These are phyloP conservation scores for Atractosteus spatula DNA, from an alignment of 2,113 vertebrate species.

Conservation along the genomic window DNA sequence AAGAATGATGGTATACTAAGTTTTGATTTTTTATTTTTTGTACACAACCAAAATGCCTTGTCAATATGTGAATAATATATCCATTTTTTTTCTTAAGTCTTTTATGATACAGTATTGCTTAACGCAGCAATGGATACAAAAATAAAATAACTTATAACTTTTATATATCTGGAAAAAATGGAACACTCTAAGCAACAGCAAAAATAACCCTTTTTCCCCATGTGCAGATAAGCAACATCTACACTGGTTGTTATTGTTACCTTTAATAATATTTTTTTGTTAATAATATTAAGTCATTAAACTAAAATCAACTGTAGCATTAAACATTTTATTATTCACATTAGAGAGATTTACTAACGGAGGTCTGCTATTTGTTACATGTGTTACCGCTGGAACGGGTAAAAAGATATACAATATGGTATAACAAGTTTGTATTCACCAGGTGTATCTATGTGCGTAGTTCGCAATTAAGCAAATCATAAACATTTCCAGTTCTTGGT, in stretches of 20 bases:
- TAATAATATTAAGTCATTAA: conserved; percentile 36
- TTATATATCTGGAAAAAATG: conserved; percentile 51
- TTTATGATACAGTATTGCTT: conserved; percentile 42
- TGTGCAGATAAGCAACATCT: background rate
- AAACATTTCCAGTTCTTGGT: no score
- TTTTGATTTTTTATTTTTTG: background rate
- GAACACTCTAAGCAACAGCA: conserved; percentile 37
- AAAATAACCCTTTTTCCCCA: background rate
- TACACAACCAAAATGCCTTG: background rate
- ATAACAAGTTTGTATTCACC: no score
- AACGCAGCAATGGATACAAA: conserved; percentile 62
- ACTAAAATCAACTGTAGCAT: conserved; percentile 42
- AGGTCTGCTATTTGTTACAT: conserved; percentile 12
- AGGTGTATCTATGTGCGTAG: no score
- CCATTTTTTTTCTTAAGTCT: conserved; percentile 10
- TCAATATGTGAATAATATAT: conserved; percentile 5
- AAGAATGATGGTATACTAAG: background rate
- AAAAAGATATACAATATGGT: no score
- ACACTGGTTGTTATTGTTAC: background rate
- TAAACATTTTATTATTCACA: conserved; percentile 34
- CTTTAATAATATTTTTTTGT: background rate
- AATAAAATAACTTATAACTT: conserved; percentile 66
- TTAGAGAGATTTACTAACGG: conserved; percentile 43
- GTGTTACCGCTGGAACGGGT: background rate
- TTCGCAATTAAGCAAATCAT: no score